phyloP scores from a whole-genome alignment of 2,888 invertebrate genomes.

The Hermaeophaga mercurialis region DNA sequence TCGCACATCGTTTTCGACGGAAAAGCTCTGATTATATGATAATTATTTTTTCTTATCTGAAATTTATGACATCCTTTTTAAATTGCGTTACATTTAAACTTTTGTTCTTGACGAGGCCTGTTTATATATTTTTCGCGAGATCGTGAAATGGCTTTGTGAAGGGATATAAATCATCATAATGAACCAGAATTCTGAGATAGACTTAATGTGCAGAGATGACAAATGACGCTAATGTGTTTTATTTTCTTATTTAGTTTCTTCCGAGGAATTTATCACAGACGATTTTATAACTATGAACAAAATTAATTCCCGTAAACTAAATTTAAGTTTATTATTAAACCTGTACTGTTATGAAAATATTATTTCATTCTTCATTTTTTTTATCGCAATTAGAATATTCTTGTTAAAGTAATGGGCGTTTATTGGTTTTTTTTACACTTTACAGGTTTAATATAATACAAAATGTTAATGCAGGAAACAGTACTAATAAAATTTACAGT shows the following conservation, averaged over 20 bases:
- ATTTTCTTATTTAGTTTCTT: slow-evolving; percentile 1
- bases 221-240: slow-evolving; percentile 12
- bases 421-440: too few relatives aligned
- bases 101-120: slow-evolving; percentile 18
- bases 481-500: too few relatives aligned
- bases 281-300: not conserved
- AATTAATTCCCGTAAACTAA: too few relatives aligned
- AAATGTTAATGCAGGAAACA: too few relatives aligned
- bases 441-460: too few relatives aligned
- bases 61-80: slow-evolving; percentile 17
- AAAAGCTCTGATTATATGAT: slow-evolving; percentile 22
- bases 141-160: slow-evolving; percentile 19
- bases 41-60: slow-evolving; percentile 25
- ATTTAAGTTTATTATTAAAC: too few relatives aligned
- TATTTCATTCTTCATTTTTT: too few relatives aligned
- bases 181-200: slow-evolving; percentile 19
- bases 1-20: not conserved
- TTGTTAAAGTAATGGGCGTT: too few relatives aligned
- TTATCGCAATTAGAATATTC: too few relatives aligned
- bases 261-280: not conserved
- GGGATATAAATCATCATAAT: slow-evolving; percentile 24
- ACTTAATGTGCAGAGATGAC: slow-evolving; percentile 14
- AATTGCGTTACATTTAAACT: slow-evolving; percentile 17
- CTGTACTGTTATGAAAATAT: too few relatives aligned
- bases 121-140: slow-evolving; percentile 15